Evolutionary conservation across 64 coral and sea anemone species (phyloP).

Genomic region (Orbicella faveolata): DNA sequence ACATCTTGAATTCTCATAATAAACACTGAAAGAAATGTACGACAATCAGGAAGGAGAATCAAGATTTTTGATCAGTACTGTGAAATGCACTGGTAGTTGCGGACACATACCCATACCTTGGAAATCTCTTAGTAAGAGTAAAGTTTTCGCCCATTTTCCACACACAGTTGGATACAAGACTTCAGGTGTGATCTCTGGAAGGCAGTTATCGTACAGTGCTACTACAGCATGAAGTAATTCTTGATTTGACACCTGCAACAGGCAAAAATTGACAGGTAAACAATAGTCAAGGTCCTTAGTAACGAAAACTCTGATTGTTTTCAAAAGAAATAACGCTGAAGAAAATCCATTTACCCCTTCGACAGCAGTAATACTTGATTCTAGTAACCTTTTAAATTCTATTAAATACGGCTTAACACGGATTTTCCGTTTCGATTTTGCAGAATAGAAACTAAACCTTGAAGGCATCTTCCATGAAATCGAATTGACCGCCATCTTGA

Average conservation of each 20-base stretch:
- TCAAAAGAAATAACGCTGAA: not conserved
- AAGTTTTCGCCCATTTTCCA: constrained; percentile 90
- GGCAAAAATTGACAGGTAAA: constrained; percentile 18
- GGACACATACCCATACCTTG: constrained; percentile 16
- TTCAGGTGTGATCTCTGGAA: constrained; percentile 91
- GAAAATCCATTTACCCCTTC: constrained; percentile 48
- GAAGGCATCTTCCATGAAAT: constrained; percentile 83
- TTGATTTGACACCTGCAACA: constrained; percentile 70
- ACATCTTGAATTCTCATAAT: too few species aligned
- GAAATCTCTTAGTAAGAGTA: constrained; percentile 65
- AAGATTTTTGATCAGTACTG: too few species aligned
- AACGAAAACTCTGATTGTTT: not conserved
- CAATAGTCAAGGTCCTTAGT: not conserved
- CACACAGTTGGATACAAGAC: constrained; percentile 86
- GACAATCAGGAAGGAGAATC: too few species aligned
- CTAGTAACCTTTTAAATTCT: constrained; percentile 78
- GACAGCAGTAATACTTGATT: constrained; percentile 62
- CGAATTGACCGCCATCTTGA: constrained; percentile 98
- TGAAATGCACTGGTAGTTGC: too few species aligned
- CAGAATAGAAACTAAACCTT: constrained; percentile 80
- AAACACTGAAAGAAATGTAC: too few species aligned
- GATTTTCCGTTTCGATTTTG: constrained; percentile 68
- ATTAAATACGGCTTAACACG: constrained; percentile 67
- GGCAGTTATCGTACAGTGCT: constrained; percentile 79
- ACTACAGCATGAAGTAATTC: constrained; percentile 83